Percentiles rank a stretch among this genome's conserved stretches.
These are phyloP conservation scores for Gymnarchus niloticus DNA, from an alignment of 2,113 vertebrate species.

Conservation along the genomic window DNA sequence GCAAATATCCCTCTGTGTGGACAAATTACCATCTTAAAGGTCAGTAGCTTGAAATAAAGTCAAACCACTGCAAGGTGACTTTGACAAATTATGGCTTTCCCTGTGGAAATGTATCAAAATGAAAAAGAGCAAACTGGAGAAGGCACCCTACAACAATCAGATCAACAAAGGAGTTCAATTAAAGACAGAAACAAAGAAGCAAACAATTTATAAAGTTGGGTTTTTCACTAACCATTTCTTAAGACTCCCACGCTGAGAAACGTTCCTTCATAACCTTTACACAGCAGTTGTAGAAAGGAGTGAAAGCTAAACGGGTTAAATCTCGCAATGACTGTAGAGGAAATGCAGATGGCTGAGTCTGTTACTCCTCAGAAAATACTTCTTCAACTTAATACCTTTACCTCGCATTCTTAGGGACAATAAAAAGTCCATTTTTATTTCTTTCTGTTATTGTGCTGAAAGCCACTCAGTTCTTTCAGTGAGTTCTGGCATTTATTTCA, in stretches of 20 bases:
- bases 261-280: not conserved
- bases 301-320: not conserved
- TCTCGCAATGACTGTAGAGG: not conserved
- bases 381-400: not conserved
- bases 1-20: not conserved
- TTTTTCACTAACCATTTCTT: slow-evolving; percentile 18
- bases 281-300: not conserved
- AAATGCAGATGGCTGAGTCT: not conserved
- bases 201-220: not conserved
- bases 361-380: not conserved
- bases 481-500: not conserved
- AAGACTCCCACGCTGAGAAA: slow-evolving; percentile 34
- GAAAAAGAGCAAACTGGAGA: too few species aligned
- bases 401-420: not conserved
- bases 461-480: not conserved
- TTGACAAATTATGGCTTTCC: slow-evolving; percentile 57
- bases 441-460: not conserved
- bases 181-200: not conserved
- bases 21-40: not conserved
- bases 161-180: too few species aligned
- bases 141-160: too few species aligned
- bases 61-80: too few species aligned
- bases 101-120: too few species aligned
- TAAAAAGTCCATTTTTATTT: not conserved
- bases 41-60: not conserved